phyloP scores from a whole-genome alignment of 1,140 invertebrate genomes.

The Nephotettix cincticeps region DNA sequence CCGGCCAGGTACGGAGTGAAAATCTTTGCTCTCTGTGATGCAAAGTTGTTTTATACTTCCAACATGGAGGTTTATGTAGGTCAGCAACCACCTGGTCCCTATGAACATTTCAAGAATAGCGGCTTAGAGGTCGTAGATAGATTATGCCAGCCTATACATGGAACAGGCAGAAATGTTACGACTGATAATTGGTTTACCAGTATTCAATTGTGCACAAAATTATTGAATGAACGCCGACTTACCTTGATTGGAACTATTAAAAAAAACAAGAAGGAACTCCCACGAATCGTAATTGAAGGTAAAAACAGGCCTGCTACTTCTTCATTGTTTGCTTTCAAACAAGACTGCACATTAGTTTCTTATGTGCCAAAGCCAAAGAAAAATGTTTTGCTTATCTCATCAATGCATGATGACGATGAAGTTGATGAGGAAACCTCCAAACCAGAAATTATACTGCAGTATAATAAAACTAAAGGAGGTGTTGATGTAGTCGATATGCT shows the following conservation, averaged over 20 bases:
- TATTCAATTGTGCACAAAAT: neutral
- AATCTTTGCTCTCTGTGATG: conserved; percentile 37
- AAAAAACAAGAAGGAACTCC: conserved; percentile 46
- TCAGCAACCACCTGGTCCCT: conserved; percentile 44
- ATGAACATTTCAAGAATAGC: conserved; percentile 39
- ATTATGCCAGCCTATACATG: conserved; percentile 34
- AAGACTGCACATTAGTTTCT: neutral
- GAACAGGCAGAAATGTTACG: conserved; percentile 40
- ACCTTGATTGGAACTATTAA: conserved; percentile 43
- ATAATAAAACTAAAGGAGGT: neutral
- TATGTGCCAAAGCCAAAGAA: neutral
- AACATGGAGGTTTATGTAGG: conserved; percentile 46
- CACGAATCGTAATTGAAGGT: conserved; percentile 37
- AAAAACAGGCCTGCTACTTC: conserved; percentile 16
- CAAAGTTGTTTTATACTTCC: conserved; percentile 38
- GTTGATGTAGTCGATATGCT: too few species aligned
- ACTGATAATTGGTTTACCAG: conserved; percentile 43
- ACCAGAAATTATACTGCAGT: neutral
- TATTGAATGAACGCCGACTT: conserved; percentile 36
- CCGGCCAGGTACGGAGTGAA: conserved; percentile 47
- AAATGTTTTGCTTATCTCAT: neutral
- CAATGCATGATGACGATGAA: conserved; percentile 15
- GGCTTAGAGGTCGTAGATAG: conserved; percentile 39
- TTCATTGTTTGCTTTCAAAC: neutral
- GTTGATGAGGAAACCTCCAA: neutral